Base-by-base conservation (phyloP, 30 jellyfish, hydroid and myxozoan species). In the Aurelia coerulea region DNA sequence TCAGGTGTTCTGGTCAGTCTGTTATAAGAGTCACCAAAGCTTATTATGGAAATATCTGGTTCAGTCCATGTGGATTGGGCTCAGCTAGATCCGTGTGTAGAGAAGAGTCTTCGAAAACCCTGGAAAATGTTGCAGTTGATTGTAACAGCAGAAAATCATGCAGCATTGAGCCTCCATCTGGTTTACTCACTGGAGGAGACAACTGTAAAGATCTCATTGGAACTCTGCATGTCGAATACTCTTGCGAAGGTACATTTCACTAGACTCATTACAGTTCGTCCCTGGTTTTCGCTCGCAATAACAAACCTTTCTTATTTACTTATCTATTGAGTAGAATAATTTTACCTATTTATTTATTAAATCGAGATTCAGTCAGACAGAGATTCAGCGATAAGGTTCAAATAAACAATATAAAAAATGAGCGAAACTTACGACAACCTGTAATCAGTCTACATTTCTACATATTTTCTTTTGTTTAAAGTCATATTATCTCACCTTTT, bases 11-110 rank as follows among this genome's bases (percentile, higher is more conserved):
- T 11, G 81, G 72, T 8, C 67, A 52, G 12, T 56, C 84, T 3
- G 54, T 74, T 15, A 89, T 89, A 2, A 69, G 60, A 46, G 54
- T 89, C 65, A 63, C 60, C 13, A 51, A 92, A 53, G 97, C 92
- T 1, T 80, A 79, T 63, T 80, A 80, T 68, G 97, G 97, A 23
- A 80, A 71, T 34, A 33, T 89, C 10, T 89, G 97, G 97, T 73
- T 89, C 81, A 89, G 97, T 52, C 80, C 73, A 7, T 89, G 97
- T 52, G 97, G 97, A 5, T 84, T 89, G 23, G 89, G 90, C 60
- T 72, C 86, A 12, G 7, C 81, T 32, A 31, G 54, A 2, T 29
- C 97, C 2, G 34, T 31, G 16, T 89, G 97, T 74, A 80, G 90
- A 15, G 80, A 80, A 42, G 90, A 80, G 53, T 68, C 88, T 41